phyloP scores from a whole-genome alignment of 2,113 vertebrate species.

The Brachyhypopomus gauderio region DNA sequence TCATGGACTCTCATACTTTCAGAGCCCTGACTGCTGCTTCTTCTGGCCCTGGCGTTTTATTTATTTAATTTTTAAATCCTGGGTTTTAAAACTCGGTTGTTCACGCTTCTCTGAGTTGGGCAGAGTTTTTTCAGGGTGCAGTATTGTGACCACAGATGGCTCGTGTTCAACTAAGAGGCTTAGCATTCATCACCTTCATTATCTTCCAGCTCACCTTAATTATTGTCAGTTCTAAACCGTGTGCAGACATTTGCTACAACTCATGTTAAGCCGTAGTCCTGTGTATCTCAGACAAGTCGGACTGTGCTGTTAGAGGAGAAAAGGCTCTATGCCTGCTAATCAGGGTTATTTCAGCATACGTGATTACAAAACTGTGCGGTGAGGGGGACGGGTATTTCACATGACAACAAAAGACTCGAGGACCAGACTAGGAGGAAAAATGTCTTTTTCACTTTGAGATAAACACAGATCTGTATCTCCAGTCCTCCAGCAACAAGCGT shows the following conservation, averaged over 20 bases:
- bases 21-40: slow-evolving; percentile 45
- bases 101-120: slow-evolving; percentile 29
- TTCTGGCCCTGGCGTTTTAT: background rate
- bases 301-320: slow-evolving; percentile 18
- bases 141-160: slow-evolving; percentile 70
- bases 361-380: slow-evolving; percentile 53
- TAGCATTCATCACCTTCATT: slow-evolving; percentile 75
- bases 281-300: slow-evolving; percentile 28
- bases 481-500: slow-evolving; percentile 23
- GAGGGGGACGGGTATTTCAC: slow-evolving; percentile 47
- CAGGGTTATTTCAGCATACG: slow-evolving; percentile 45
- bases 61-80: background rate
- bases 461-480: slow-evolving; percentile 45
- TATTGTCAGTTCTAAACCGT: slow-evolving; percentile 43
- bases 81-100: slow-evolving; percentile 46
- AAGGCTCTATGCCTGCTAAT: slow-evolving; percentile 23
- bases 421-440: slow-evolving; percentile 28
- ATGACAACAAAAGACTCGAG: slow-evolving; percentile 42
- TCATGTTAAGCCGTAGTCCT: slow-evolving; percentile 34
- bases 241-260: slow-evolving; percentile 8
- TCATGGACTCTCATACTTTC: slow-evolving; percentile 41
- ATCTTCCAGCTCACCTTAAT: slow-evolving; percentile 58
- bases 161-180: slow-evolving; percentile 72
- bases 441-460: slow-evolving; percentile 35
- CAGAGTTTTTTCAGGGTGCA: slow-evolving; percentile 51